Evolutionary conservation across 1,140 invertebrate genomes (phyloP), one percentile per base, ranked within the genome.

Genomic region (Oryctes rhinoceros): DNA sequence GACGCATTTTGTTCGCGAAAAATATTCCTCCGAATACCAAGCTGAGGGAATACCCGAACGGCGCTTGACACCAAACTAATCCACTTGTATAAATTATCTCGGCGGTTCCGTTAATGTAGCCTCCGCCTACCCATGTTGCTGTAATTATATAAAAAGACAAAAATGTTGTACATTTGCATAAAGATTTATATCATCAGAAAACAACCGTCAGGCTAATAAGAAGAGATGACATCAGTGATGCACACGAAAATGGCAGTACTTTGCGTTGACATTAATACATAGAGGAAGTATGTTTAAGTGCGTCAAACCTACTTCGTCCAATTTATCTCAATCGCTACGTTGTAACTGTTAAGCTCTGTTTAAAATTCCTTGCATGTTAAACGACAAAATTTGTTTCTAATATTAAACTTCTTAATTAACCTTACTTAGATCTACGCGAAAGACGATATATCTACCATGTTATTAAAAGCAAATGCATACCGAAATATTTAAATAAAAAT

Each of bases 61-160:
- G 98, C 49, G 98, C 98, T 89, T 99, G 98, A 87, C 97, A 98
- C 95, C 97, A 98, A 2, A 98, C 92, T 80, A 99, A 88, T 0
- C 97, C 97, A 77, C 90, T 92, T 15, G 94, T 97, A 89, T 97
- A 99, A 82, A 99, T 96, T 4, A 94, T 95, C 89, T 99, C 98
- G 2, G 98, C 97, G 74, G 98, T 99, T 81, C 98, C 98, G 88
- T 99, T 99, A 86, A 99, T 99, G 90, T 99, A 99, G 44, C 97
- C 98, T 48, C 98, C 98, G 79, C 98, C 98, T 15, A 99, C 98
- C 98, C 98, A 99, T 20, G 97, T 99, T 20, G 98, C 98, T 94
- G 87, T 24, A 88, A 86, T 77, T 79, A 82, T 82, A 76, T 9
- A 15, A 71, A 30, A 30, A 30, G 35, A 35, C 20, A 20, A 13